Conservation (phyloP, 2,113 vertebrate species). For the Patagioenas fasciata region DNA sequence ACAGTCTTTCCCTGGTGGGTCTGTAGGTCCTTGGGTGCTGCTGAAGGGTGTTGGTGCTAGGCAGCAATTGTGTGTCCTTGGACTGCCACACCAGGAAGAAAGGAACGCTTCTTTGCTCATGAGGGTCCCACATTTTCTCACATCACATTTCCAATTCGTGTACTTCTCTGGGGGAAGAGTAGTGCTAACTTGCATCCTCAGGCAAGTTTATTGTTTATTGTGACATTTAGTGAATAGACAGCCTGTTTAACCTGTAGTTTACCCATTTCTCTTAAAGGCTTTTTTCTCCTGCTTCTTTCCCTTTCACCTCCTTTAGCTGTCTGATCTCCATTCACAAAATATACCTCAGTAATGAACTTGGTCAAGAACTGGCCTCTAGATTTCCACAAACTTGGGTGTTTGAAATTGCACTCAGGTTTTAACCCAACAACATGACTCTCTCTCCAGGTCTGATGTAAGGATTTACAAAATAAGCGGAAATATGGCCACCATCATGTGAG, state of each 20-base stretch:
- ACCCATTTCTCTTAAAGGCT: neutral
- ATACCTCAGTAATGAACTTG: neutral
- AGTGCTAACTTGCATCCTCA: neutral
- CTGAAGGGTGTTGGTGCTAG: neutral
- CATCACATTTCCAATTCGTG: neutral
- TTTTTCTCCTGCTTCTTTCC: neutral
- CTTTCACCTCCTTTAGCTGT: neutral
- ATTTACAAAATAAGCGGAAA: neutral
- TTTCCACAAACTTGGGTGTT: fast-evolving
- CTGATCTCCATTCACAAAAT: neutral
- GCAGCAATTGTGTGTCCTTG: fast-evolving
- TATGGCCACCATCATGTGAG: neutral
- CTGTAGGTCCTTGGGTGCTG: neutral
- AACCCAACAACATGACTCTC: neutral
- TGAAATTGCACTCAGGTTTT: neutral
- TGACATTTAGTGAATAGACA: neutral
- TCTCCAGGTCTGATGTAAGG: neutral
- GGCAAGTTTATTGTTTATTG: neutral
- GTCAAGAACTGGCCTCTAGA: neutral
- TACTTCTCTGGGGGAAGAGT: neutral
- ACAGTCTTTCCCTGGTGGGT: neutral
- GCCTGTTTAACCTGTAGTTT: neutral
- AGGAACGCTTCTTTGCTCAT: neutral
- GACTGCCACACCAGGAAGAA: neutral
- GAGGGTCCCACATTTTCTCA: neutral